These are phyloP conservation scores for Leptura quadrifasciata DNA, from an alignment of 2,888 invertebrate species.

Conservation along the genomic window DNA sequence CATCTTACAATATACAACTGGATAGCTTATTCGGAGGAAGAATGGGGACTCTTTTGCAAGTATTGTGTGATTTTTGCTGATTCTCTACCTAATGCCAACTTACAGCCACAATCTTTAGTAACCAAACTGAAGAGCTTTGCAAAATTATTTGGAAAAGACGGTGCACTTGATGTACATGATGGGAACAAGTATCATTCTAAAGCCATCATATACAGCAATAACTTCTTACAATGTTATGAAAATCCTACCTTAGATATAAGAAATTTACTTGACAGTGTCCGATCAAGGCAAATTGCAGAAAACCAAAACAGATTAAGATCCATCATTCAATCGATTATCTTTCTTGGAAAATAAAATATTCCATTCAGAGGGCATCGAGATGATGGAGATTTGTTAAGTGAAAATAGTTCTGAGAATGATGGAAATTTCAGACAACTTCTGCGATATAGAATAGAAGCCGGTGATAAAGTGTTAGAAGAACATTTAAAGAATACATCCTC, in stretches of 20 bases:
- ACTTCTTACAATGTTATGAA: not conserved
- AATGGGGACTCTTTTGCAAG: no score
- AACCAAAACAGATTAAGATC: slow-evolving; percentile 45
- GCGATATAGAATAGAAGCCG: slow-evolving; percentile 54
- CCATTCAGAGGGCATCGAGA: no score
- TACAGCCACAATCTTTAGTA: no score
- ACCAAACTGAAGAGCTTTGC: no score
- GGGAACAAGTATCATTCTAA: not conserved
- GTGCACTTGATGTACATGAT: not conserved
- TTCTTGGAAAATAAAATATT: no score
- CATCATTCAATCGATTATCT: slow-evolving; percentile 45
- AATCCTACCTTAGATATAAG: slow-evolving; percentile 12
- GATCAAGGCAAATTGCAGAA: slow-evolving; percentile 38
- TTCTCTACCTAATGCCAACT: no score
- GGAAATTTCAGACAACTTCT: slow-evolving; percentile 58
- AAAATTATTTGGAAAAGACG: slow-evolving; percentile 7
- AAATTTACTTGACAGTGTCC: not conserved
- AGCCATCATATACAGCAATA: not conserved
- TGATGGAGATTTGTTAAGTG: no score
- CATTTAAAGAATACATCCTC: slow-evolving; percentile 60
- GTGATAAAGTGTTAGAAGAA: slow-evolving; percentile 52
- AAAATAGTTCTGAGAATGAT: no score
- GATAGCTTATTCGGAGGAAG: no score
- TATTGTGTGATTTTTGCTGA: no score
- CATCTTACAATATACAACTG: no score